These are phyloP conservation scores for Hirudo medicinalis DNA, from an alignment of 1,140 invertebrate species.

Conservation along the genomic window DNA sequence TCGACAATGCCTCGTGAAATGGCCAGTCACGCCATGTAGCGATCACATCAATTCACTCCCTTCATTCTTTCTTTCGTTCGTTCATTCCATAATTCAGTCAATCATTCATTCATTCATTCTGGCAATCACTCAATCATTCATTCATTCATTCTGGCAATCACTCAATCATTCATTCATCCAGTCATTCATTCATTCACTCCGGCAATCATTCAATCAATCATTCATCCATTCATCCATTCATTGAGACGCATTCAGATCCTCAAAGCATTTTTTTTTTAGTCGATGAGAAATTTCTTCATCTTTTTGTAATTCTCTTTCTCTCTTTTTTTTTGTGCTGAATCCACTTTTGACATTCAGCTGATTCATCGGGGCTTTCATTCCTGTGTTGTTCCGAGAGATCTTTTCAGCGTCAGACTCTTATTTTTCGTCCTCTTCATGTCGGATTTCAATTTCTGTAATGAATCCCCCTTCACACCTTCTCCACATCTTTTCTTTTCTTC, in stretches of 20 bases:
- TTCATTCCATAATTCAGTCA: background rate
- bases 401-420: no score
- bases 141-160: conserved; percentile 7
- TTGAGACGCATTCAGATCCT: no score
- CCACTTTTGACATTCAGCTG: background rate
- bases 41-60: background rate
- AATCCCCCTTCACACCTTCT: no score
- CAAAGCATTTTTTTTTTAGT: conserved; percentile 1
- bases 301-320: no score
- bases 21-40: no score
- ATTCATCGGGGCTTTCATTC: background rate
- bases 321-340: no score
- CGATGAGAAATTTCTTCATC: background rate
- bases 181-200: conserved; percentile 1
- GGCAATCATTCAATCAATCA: background rate
- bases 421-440: no score
- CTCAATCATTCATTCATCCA: conserved; percentile 6
- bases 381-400: no score
- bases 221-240: conserved; percentile 1
- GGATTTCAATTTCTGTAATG: no score
- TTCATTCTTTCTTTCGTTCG: background rate
- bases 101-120: conserved; percentile 3
- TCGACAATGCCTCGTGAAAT: no score
- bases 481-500: no score
- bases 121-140: background rate